A percentile compares a stretch with the other conserved stretches of the same genome.
Conservation (phyloP, 1,140 invertebrate species). For the Teleogryllus occipitalis region DNA sequence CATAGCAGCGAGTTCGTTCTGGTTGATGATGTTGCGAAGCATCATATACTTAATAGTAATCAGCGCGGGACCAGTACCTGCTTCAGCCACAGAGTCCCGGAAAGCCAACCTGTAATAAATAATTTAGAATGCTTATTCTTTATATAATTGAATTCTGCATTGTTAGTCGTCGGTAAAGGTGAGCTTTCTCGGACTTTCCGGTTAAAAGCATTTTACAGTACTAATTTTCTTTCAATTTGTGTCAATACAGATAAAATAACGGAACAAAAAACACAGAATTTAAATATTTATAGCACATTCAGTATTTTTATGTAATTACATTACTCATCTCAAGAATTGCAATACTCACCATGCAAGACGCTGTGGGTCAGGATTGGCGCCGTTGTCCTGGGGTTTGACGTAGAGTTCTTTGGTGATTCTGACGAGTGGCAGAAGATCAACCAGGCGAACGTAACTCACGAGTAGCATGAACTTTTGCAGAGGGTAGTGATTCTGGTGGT, state of each 20-base stretch:
- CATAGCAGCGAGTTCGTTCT: conserved; percentile 51
- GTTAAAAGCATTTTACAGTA: too few species aligned
- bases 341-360: too few species aligned
- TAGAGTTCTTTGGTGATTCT: not conserved
- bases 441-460: not conserved
- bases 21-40: conserved; percentile 38
- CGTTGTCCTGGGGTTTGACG: not conserved
- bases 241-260: too few species aligned
- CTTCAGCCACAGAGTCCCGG: conserved; percentile 51
- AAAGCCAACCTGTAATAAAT: conserved; percentile 42
- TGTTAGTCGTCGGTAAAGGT: too few species aligned
- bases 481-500: not conserved
- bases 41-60: too few species aligned
- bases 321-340: not conserved
- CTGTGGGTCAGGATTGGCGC: too few species aligned
- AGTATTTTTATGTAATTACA: not conserved
- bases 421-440: not conserved
- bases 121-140: too few species aligned
- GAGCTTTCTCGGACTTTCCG: too few species aligned
- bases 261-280: too few species aligned
- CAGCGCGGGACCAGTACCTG: conserved; percentile 56
- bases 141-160: too few species aligned
- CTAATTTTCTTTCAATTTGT: too few species aligned
- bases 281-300: too few species aligned
- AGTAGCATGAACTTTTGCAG: not conserved